Evolutionary conservation across 2,797 vertebrate genomes (phyloP).

Genomic region (Platyrinchus mystaceus): DNA sequence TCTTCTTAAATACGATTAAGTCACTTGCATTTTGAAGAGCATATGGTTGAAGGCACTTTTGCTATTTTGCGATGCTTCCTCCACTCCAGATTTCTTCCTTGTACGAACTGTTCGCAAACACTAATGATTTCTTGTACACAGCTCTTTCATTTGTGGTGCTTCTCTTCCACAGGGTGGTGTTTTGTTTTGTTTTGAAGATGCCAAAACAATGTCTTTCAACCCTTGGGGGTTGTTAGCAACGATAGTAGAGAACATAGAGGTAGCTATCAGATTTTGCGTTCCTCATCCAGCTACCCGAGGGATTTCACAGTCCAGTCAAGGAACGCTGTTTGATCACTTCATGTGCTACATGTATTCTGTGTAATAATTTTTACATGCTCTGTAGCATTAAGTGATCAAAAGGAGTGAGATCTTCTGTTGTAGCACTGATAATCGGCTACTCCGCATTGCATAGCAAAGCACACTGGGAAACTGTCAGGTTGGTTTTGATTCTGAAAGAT

Average conservation of each 20-base stretch:
- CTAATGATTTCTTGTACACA: neutral
- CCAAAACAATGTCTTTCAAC: neutral
- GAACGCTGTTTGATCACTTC: conserved; percentile 37
- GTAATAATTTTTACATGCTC: neutral
- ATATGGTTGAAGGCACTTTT: rapidly evolving
- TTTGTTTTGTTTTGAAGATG: neutral
- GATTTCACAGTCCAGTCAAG: conserved; percentile 16
- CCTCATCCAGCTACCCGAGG: neutral
- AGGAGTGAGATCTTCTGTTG: conserved; percentile 7
- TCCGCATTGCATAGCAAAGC: neutral
- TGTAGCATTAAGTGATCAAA: conserved; percentile 49
- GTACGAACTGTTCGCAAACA: neutral
- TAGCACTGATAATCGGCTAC: neutral
- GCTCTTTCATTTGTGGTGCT: neutral
- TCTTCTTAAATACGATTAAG: neutral
- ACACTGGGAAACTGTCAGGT: neutral
- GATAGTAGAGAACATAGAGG: neutral
- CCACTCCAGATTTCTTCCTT: neutral
- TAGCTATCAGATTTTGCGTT: neutral
- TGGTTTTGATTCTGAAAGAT: conserved; percentile 18
- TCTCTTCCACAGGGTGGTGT: neutral
- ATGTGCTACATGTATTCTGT: neutral
- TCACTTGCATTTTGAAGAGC: neutral
- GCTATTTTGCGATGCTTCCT: neutral
- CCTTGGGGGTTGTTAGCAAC: neutral